Percentiles rank a stretch among this genome's conserved stretches.
These are phyloP conservation scores for Notothenia rossii DNA, from an alignment of 2,113 vertebrate species.

Conservation along the genomic window DNA sequence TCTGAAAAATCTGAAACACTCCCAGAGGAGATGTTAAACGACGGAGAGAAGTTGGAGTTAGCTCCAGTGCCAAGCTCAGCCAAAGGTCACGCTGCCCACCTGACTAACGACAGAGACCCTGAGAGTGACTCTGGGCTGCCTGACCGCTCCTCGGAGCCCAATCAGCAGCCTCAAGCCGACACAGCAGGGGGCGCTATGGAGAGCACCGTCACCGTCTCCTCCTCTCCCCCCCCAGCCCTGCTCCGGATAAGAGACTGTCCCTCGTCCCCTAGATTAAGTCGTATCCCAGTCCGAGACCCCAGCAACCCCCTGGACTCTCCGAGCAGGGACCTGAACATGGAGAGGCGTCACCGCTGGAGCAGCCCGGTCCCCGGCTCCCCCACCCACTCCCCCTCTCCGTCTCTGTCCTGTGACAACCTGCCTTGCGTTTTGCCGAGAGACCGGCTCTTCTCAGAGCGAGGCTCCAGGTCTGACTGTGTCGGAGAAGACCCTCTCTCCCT, in stretches of 20 bases:
- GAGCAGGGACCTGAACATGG: conserved; percentile 86
- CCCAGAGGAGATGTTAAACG: conserved; percentile 58
- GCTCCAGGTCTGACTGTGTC: conserved; percentile 85
- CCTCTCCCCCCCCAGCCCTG: conserved; percentile 67
- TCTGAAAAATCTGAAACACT: conserved; percentile 47
- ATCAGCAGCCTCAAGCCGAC: conserved; percentile 75
- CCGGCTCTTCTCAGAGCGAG: conserved; percentile 89
- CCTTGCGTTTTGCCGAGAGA: conserved; percentile 89
- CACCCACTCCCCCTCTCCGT: conserved; percentile 84
- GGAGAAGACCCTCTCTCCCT: conserved; percentile 89
- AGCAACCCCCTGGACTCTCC: conserved; percentile 87
- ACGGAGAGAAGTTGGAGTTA: conserved; percentile 65
- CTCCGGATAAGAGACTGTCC: conserved; percentile 73
- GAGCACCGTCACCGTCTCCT: conserved; percentile 69
- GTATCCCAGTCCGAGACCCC: conserved; percentile 93
- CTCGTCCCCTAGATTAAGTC: conserved; percentile 87
- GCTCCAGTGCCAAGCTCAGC: conserved; percentile 81
- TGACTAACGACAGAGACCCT: conserved; percentile 76
- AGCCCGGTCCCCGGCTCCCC: conserved; percentile 91
- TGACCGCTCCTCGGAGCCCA: conserved; percentile 78
- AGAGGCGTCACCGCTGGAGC: conserved; percentile 93
- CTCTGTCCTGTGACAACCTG: conserved; percentile 91
- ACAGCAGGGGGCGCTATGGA: conserved; percentile 68
- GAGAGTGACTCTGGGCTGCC: conserved; percentile 84
- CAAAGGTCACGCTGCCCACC: conserved; percentile 48